Evolutionary conservation across 2,888 invertebrate genomes (phyloP).

Genomic region (Bembecia ichneumoniformis): DNA sequence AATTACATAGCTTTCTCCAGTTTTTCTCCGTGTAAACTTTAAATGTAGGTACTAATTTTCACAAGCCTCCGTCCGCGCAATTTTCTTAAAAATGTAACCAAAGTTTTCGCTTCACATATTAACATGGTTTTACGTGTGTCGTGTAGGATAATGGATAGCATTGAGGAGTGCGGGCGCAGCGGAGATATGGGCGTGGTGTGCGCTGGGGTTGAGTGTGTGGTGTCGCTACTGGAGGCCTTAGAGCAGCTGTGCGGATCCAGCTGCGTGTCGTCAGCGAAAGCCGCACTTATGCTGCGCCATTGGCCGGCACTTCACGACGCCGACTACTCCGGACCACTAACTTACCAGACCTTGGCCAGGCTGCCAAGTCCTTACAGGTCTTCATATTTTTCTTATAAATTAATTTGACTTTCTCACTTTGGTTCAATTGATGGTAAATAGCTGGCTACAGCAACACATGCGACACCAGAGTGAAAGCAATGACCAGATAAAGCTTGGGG

Average conservation of each 20-base stretch:
- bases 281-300: constrained; percentile 72
- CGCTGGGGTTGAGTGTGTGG: constrained; percentile 86
- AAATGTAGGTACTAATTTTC: too few species aligned
- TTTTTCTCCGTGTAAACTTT: too few species aligned
- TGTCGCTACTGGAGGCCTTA: constrained; percentile 85
- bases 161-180: constrained; percentile 91
- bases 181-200: constrained; percentile 83
- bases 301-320: constrained; percentile 79
- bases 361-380: constrained; percentile 86
- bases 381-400: constrained; percentile 19
- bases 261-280: constrained; percentile 37
- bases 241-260: constrained; percentile 83
- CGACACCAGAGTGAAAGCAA: too few species aligned
- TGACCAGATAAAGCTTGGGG: too few species aligned
- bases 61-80: too few species aligned
- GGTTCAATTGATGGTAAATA: too few species aligned
- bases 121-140: too few species aligned
- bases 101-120: too few species aligned
- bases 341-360: constrained; percentile 87
- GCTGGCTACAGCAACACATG: too few species aligned
- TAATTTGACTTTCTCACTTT: too few species aligned
- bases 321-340: constrained; percentile 87
- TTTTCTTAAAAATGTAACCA: too few species aligned
- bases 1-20: too few species aligned
- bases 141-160: constrained; percentile 87